A percentile compares a stretch with the other conserved stretches of the same genome.
Evolutionary conservation across 1,140 invertebrate species (phyloP).

Genomic region (Penaeus indicus): DNA sequence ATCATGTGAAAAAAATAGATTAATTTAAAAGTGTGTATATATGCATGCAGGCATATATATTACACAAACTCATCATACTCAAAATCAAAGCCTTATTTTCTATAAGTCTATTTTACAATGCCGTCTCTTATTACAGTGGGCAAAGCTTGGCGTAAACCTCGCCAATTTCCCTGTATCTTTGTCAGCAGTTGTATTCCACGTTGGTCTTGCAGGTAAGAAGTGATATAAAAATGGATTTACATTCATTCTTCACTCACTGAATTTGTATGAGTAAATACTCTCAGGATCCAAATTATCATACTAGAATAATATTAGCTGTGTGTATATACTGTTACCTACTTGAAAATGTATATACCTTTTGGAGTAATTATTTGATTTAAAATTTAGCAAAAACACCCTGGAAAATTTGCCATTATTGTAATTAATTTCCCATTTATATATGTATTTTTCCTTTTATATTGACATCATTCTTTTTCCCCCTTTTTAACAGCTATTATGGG

Average conservation of each 20-base stretch:
- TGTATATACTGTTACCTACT: no score
- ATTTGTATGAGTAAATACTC: no score
- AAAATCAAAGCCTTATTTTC: no score
- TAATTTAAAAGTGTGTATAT: background rate
- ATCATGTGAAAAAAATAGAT: no score
- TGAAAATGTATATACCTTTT: no score
- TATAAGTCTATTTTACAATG: background rate
- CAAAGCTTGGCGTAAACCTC: constrained; percentile 89
- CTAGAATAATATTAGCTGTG: background rate
- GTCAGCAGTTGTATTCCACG: constrained; percentile 85
- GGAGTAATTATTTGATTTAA: no score
- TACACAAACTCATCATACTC: no score
- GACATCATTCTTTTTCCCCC: constrained; percentile 45
- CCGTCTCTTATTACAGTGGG: constrained; percentile 78
- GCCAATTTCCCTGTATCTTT: constrained; percentile 84
- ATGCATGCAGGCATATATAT: no score
- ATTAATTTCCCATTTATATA: background rate
- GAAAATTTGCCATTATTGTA: background rate
- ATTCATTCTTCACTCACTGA: background rate
- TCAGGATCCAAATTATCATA: background rate
- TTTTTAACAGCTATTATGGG: constrained; percentile 81
- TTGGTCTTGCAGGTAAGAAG: constrained; percentile 63
- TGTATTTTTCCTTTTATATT: background rate
- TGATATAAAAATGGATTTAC: background rate
- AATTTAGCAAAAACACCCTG: no score